Conservation (phyloP, 2,888 invertebrate species). For the Protula sp. region DNA sequence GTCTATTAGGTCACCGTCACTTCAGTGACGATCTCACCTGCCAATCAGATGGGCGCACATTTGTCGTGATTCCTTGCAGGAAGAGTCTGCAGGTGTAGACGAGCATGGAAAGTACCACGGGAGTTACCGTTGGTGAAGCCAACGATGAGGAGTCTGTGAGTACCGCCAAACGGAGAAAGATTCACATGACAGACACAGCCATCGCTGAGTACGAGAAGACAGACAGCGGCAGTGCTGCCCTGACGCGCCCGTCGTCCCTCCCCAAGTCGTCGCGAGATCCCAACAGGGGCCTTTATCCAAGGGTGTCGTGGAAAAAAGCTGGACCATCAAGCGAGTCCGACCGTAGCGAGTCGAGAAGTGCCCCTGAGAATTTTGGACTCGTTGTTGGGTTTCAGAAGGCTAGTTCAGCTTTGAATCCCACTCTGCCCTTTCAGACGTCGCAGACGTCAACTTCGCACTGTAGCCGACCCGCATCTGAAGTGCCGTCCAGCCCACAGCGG, state of each 20-base stretch:
- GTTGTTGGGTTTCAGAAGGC: not conserved
- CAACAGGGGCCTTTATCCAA: conserved; percentile 17
- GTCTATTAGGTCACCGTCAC: too few relatives aligned
- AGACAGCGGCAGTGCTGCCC: conserved; percentile 14
- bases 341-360: too few relatives aligned
- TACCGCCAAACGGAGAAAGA: not conserved
- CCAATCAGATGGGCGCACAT: too few relatives aligned
- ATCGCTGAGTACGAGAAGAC: conserved; percentile 15
- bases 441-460: not conserved
- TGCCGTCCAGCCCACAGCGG: not conserved
- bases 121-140: too few relatives aligned
- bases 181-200: conserved; percentile 19
- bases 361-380: too few relatives aligned
- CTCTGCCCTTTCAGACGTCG: not conserved
- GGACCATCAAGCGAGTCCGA: not conserved
- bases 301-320: not conserved
- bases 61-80: too few relatives aligned
- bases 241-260: conserved; percentile 19
- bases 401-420: not conserved
- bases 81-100: too few relatives aligned
- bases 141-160: too few relatives aligned
- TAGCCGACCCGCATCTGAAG: not conserved
- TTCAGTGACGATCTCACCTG: too few relatives aligned
- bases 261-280: conserved; percentile 12
- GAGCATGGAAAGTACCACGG: too few relatives aligned